Evolutionary conservation across 2,888 invertebrate species (phyloP).

Genomic region (Dryadula phaetusa): DNA sequence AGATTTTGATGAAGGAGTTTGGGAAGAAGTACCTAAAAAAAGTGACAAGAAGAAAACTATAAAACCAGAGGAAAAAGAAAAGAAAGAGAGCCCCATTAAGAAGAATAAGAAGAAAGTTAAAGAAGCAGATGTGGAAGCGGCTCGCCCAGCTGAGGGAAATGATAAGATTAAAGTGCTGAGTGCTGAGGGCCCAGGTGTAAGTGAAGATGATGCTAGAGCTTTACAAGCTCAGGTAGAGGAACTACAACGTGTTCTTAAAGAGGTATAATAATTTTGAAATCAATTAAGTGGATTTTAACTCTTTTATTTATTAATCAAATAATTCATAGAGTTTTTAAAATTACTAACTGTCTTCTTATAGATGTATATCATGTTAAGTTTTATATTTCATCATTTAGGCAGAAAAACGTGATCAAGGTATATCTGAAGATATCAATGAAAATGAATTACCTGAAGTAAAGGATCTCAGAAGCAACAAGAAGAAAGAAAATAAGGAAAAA

Average conservation of each 20-base stretch:
- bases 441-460: conserved; percentile 75
- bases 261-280: conserved; percentile 63
- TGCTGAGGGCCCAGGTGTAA: conserved; percentile 70
- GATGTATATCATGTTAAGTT: neutral
- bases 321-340: too few species aligned
- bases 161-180: conserved; percentile 77
- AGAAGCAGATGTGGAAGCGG: conserved; percentile 74
- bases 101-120: conserved; percentile 76
- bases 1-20: conserved; percentile 89
- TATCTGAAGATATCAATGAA: conserved; percentile 59
- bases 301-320: too few species aligned
- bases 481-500: conserved; percentile 80
- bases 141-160: conserved; percentile 64
- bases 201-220: conserved; percentile 72
- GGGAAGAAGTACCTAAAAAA: conserved; percentile 89
- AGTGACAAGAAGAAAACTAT: conserved; percentile 88
- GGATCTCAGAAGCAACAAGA: conserved; percentile 80
- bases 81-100: conserved; percentile 80
- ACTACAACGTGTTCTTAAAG: conserved; percentile 76
- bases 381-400: conserved; percentile 51
- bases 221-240: conserved; percentile 80
- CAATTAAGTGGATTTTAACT: too few species aligned
- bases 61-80: conserved; percentile 85
- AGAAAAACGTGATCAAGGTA: conserved; percentile 71
- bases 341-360: too few species aligned